Evolutionary conservation across 2,797 vertebrate species (phyloP).

Genomic region (Anableps anableps): DNA sequence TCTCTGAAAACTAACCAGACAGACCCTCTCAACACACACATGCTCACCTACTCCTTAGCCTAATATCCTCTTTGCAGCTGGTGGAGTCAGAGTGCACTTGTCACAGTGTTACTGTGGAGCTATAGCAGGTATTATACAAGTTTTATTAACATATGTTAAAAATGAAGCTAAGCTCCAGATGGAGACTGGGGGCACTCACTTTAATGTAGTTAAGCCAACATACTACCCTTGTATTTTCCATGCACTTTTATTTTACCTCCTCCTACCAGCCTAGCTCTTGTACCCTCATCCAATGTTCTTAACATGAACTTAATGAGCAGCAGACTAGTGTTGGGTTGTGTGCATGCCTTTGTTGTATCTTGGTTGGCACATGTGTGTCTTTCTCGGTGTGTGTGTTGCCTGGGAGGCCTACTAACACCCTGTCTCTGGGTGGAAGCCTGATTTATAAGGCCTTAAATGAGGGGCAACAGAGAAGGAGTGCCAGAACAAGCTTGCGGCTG

Average conservation of each 20-base stretch:
- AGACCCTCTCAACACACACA: conserved; percentile 8
- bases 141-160: conserved; percentile 72
- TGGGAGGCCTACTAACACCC: conserved; percentile 77
- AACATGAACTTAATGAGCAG: conserved; percentile 80
- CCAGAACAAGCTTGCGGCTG: conserved; percentile 77
- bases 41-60: conserved; percentile 33
- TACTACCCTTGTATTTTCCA: conserved; percentile 38
- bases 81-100: conserved; percentile 68
- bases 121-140: conserved; percentile 66
- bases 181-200: conserved; percentile 25
- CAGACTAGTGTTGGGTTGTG: conserved; percentile 60
- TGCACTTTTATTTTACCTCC: conserved; percentile 31
- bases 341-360: conserved; percentile 6
- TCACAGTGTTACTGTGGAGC: conserved; percentile 47
- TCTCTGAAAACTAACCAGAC: conserved; percentile 65
- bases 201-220: conserved; percentile 3
- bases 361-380: conserved; percentile 22
- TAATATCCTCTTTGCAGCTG: conserved; percentile 53
- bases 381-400: conserved; percentile 52
- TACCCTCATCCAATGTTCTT: conserved; percentile 59
- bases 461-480: conserved; percentile 82
- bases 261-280: conserved; percentile 11
- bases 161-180: conserved; percentile 53
- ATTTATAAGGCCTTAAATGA: conserved; percentile 83
- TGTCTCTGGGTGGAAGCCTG: conserved; percentile 79